Evolutionary conservation across 2,113 vertebrate species (phyloP), one percentile per base, ranked within the genome.

Genomic region (Pelecanus crispus): DNA sequence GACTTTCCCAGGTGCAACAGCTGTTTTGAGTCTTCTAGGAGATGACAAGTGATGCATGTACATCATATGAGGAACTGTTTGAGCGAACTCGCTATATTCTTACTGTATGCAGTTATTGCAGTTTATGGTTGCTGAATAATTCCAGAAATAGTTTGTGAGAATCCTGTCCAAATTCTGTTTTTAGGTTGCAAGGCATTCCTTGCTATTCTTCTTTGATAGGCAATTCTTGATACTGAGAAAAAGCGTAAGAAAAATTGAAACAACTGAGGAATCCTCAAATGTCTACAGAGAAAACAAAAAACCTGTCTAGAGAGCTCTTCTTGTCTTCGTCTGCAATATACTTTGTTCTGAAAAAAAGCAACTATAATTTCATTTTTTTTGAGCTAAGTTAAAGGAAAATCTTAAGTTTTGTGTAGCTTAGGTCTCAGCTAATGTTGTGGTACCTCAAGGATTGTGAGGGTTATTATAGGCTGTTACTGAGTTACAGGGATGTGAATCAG

Each of bases 201-300:
- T 70, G 29, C 31, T 79, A 1, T 68, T 88, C 10, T 61, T 72
- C 7, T 87, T 66, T 38, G 31, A 32, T 50, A n/a, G 63, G 25
- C 26, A 34, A 20, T 25, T 81, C 78, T 86, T 38, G 42, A 52
- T 84, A 34, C 15, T 73, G n/a, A 53, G 47, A 42, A 63, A 63
- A 73, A 29, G 24, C 13, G 1, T 13, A 28, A 59, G 78, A 87
- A 71, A 78, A 67, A 40, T 6, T 13, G 21, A 66, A 50, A 62
- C 31, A 4, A 7, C 28, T 62, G 59, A 66, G 40, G 83, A 81
- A 44, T 88, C 31, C 18, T 81, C 13, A n/a, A 0, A 24, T 52
- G 14, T 24, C 26, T 70, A 2, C 0, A 1, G 25, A 40, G 25
- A 2, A 3, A 11, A 15, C 22, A 24, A 47, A 77, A 44, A 17